phyloP scores from a whole-genome alignment of 1,140 invertebrate species.

The Drosophila saltans region DNA sequence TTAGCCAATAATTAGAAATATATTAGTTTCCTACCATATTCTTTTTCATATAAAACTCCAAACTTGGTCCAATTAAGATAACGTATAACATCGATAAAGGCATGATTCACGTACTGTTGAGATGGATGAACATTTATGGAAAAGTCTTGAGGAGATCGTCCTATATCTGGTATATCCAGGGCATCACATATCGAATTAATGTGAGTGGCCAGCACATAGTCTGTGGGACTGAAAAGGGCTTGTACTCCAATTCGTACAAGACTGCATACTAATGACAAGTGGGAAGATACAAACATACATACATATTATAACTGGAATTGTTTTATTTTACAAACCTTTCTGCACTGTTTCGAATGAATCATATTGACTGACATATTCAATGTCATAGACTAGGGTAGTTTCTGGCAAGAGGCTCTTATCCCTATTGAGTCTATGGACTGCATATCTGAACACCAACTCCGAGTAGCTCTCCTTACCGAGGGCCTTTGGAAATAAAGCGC shows the following conservation, averaged over 20 bases:
- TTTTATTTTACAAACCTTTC: constrained; percentile 87
- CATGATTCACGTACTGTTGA: constrained; percentile 91
- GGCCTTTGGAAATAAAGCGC: constrained; percentile 94
- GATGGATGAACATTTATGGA: constrained; percentile 96
- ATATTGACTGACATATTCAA: constrained; percentile 91
- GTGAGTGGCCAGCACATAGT: constrained; percentile 91
- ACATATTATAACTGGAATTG: too few relatives aligned
- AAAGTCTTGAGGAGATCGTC: constrained; percentile 85
- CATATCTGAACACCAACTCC: constrained; percentile 95
- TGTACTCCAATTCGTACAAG: constrained; percentile 93
- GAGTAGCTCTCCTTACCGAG: constrained; percentile 88
- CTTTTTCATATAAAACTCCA: constrained; percentile 93
- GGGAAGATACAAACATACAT: background rate
- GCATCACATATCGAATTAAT: constrained; percentile 95
- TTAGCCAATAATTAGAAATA: background rate
- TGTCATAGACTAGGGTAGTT: constrained; percentile 93
- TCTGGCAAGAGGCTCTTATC: constrained; percentile 92
- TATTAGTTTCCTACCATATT: constrained; percentile 47
- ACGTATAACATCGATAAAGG: constrained; percentile 93
- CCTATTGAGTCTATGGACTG: constrained; percentile 94
- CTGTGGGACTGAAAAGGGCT: constrained; percentile 94
- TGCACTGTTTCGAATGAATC: constrained; percentile 94
- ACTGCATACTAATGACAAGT: constrained; percentile 88
- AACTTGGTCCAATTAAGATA: constrained; percentile 97
- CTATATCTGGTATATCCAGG: constrained; percentile 76